Evolutionary conservation across 1,140 invertebrate species (phyloP), one percentile per base, ranked within the genome.

Genomic region (Drosophila lowei): DNA sequence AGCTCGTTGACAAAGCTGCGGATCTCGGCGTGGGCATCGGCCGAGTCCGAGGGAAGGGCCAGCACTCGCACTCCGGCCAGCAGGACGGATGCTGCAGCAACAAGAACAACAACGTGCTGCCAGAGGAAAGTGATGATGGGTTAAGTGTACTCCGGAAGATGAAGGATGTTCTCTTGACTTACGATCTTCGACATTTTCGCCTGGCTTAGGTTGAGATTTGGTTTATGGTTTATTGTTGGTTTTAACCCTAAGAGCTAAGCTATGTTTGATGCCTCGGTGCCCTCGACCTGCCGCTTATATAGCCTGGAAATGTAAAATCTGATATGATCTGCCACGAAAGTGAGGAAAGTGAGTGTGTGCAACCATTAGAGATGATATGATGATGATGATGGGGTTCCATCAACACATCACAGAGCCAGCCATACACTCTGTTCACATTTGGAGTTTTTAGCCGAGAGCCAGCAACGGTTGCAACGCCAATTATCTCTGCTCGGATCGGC

Each of bases 181-280:
- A 88, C 83, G 50, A 79, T 57, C 54, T 72, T 88, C 52, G 65
- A 88, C 83, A 88, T 88, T 89, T 75, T 88, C 55, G 79, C 83
- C 84, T 52, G 50, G 75, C 72, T 88, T 88, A 46, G 66, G 57
- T 47, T 85, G 58, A 54, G 49, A 71, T 68, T 56, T 59, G 46
- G 48, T 41, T 71, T 38, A 47, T 64, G 47, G 60, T 65, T 66
- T 65, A 16, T 84, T 50, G 66, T 48, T 78, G 74, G 74, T 73
- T 72, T 67, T 71, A 77, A 73, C 70, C 77, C 74, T 76, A 79
- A 88, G 71, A 83, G 83, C 83, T 79, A 61, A 79, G 50, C 55
- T 83, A 54, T 83, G 66, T 83, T 79, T 88, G 84, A 88, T 88
- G 79, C 41, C 63, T 47, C 49, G 47, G 64, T 58, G 67, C 72